These are phyloP conservation scores for Leontopithecus rosalia DNA, from an alignment of 2,797 vertebrate genomes.

Conservation along the genomic window DNA sequence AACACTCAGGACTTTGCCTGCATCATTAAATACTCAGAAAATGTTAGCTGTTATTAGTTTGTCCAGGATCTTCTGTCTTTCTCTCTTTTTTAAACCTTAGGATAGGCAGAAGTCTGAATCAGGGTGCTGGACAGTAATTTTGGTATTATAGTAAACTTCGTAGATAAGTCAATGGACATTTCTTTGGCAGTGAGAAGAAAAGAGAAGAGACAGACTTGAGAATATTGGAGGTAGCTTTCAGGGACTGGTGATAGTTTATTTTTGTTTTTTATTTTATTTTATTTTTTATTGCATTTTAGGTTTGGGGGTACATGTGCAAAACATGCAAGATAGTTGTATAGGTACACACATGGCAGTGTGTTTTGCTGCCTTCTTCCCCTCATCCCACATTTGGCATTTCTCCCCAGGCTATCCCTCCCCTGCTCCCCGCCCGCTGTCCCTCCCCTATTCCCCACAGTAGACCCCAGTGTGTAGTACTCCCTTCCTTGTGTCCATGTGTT, in stretches of 20 bases:
- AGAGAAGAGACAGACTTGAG: not conserved
- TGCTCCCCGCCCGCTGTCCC: too few relatives aligned
- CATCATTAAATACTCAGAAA: not conserved
- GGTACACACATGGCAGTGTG: too few relatives aligned
- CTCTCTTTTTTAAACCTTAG: not conserved
- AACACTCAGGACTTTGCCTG: not conserved
- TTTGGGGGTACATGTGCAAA: too few relatives aligned
- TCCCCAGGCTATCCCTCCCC: too few relatives aligned
- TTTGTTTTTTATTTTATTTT: too few relatives aligned
- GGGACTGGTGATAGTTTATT: not conserved
- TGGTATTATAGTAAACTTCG: not conserved
- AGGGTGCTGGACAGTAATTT: not conserved
- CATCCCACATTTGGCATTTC: too few relatives aligned
- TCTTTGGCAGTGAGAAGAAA: not conserved
- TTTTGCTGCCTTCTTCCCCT: too few relatives aligned
- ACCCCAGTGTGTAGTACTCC: too few relatives aligned
- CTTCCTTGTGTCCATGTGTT: too few relatives aligned
- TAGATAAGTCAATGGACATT: not conserved
- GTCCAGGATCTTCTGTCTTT: not conserved
- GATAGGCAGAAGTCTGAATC: not conserved
- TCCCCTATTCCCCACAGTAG: too few relatives aligned
- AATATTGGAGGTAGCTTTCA: not conserved
- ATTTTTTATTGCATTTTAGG: too few relatives aligned
- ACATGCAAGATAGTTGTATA: too few relatives aligned
- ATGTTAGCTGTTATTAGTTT: not conserved